Conservation (phyloP, 2,797 vertebrate species). For the Limosa lapponica region DNA sequence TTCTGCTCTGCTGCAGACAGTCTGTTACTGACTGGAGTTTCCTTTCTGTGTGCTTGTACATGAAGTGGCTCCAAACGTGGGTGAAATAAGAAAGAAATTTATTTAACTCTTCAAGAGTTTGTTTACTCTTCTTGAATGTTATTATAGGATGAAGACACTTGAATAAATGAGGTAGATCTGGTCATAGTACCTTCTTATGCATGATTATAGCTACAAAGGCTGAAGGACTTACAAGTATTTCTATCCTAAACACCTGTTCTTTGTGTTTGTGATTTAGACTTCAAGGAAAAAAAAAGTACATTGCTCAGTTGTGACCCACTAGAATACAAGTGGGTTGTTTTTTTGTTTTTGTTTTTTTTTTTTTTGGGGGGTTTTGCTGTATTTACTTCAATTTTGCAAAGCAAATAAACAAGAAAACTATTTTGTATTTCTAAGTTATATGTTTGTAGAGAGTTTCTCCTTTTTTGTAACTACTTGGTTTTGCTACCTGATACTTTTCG, state of each 20-base stretch:
- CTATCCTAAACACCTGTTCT: not conserved
- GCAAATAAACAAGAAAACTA: not conserved
- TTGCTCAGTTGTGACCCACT: not conserved
- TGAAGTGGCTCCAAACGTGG: not conserved
- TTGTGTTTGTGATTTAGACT: not conserved
- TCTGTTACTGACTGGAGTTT: not conserved
- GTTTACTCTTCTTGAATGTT: slow-evolving; percentile 11
- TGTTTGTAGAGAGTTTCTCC: not conserved
- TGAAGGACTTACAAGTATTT: slow-evolving; percentile 35
- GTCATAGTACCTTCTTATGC: not conserved
- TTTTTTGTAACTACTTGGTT: not conserved
- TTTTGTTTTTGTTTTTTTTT: not conserved
- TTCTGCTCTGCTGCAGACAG: not conserved
- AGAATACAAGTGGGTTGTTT: not conserved
- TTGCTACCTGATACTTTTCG: not conserved
- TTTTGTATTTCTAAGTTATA: not conserved
- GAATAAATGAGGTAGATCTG: slow-evolving; percentile 27
- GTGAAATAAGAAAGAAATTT: not conserved
- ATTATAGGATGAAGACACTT: not conserved
- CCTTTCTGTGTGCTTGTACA: not conserved
- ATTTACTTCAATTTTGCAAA: not conserved
- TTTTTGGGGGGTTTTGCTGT: not conserved
- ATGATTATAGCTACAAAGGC: not conserved
- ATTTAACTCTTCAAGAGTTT: not conserved
- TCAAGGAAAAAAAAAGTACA: not conserved